phyloP scores from a whole-genome alignment of 2,888 invertebrate genomes.

The Nephrotoma guestfalica region DNA sequence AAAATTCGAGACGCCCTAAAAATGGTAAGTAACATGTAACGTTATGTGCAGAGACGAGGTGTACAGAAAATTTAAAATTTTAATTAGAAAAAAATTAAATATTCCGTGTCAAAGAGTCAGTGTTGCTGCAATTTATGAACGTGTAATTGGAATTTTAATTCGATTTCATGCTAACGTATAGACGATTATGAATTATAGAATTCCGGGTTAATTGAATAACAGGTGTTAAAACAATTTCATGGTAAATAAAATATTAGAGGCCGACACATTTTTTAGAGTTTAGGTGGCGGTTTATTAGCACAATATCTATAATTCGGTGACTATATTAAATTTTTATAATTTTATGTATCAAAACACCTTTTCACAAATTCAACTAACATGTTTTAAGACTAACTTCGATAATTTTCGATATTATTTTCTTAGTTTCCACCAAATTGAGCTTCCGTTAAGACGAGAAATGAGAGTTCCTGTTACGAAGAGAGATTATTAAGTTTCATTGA shows the following conservation, averaged over 20 bases:
- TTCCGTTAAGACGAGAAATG: no score
- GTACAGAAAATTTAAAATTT: neutral
- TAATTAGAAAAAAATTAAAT: neutral
- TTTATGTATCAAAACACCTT: no score
- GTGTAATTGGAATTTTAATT: neutral
- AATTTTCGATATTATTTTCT: no score
- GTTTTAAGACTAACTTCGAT: no score
- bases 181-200: neutral
- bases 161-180: neutral
- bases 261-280: neutral
- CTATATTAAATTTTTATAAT: no score
- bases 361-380: no score
- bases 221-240: neutral
- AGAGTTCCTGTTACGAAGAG: no score
- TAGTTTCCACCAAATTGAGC: no score
- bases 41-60: neutral
- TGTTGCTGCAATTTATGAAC: neutral
- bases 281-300: neutral
- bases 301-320: no score
- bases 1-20: neutral
- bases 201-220: neutral
- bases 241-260: neutral
- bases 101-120: neutral
- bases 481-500: no score
- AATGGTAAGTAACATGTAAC: neutral